Base-by-base conservation (phyloP, 2,113 vertebrate genomes). In the Loxodonta africana region DNA sequence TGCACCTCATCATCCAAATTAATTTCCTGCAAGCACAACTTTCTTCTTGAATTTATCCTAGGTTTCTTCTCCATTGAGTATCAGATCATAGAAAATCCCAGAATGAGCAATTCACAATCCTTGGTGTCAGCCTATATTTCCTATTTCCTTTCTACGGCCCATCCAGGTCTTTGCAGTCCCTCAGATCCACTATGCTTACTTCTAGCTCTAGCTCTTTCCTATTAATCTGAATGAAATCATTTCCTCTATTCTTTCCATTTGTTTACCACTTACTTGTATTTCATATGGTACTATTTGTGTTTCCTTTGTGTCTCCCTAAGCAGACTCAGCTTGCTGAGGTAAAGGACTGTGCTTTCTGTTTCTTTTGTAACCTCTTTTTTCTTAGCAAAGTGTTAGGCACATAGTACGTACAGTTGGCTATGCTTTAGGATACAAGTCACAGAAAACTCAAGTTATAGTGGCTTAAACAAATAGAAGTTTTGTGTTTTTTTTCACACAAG, bases 331-430 rank as follows among this genome's bases (percentile, higher is more conserved):
- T 95, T 95, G n/a, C 41, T 81, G 25, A 90, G 28, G 65, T 88
- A 92, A 95, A 90, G 44, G 1, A 80, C 65, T 65, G 14, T 82
- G 18, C 30, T 93, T 88, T 65, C 60, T 17, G 77, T 74, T 91
- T 88, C n/a, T 88, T 95, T 87, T 57, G 51, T 85, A 65, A 93
- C 30, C 63, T 94, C 14, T 76, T 76, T 85, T 71, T 20, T 93
- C 33, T 95, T 81, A 82, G 20, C 25, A 65, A 90, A 91, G 65
- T 71, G 28, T 46, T 86, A 90, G 8, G 62, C 26, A 76, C 33
- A 44, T 71, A 41, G 30, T 83, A 91, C 23, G 44, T 88, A 37
- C 8, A 88, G 9, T 65, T 77, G 28, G 41, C 11, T 88, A 57
- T 76, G 30, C 41, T 88, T 83, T 82, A 46, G 74, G 33, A 23